Percentiles rank a stretch among this genome's conserved stretches.
phyloP scores from a whole-genome alignment of 2,888 invertebrate genomes.

The Sceliomorpha sp. region DNA sequence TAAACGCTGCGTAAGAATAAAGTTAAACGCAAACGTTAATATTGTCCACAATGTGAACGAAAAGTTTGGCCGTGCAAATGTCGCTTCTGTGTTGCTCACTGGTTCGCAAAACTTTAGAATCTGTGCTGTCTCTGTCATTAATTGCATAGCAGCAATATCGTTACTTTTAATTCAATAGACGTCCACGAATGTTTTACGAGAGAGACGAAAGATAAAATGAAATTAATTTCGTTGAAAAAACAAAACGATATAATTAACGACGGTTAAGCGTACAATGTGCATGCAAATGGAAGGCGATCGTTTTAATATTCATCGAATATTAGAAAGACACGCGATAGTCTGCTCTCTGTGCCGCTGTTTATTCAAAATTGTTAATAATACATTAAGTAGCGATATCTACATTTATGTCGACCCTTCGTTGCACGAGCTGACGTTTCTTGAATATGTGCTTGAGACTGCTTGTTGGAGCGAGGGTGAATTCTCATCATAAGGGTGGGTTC shows the following conservation, averaged over 20 bases:
- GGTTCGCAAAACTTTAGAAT: conserved; percentile 55
- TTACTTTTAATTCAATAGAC: conserved; percentile 58
- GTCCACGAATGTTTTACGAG: too few relatives aligned
- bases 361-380: conserved; percentile 50
- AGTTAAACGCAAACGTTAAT: conserved; percentile 64
- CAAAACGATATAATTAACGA: too few relatives aligned
- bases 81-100: conserved; percentile 41
- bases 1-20: conserved; percentile 61
- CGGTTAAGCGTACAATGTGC: too few relatives aligned
- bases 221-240: too few relatives aligned
- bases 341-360: conserved; percentile 7
- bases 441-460: conserved; percentile 53
- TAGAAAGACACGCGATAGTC: background rate
- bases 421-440: conserved; percentile 39
- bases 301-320: too few relatives aligned
- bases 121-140: conserved; percentile 51
- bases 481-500: conserved; percentile 59
- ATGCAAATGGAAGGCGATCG: background rate
- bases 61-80: conserved; percentile 54
- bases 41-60: conserved; percentile 65
- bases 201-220: too few relatives aligned
- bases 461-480: conserved; percentile 56
- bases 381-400: conserved; percentile 50
- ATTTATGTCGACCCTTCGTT: conserved; percentile 32
- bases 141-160: conserved; percentile 62